A percentile compares a stretch with the other conserved stretches of the same genome.
Conservation (phyloP, 2,797 vertebrate species). For the Sylvia borin region DNA sequence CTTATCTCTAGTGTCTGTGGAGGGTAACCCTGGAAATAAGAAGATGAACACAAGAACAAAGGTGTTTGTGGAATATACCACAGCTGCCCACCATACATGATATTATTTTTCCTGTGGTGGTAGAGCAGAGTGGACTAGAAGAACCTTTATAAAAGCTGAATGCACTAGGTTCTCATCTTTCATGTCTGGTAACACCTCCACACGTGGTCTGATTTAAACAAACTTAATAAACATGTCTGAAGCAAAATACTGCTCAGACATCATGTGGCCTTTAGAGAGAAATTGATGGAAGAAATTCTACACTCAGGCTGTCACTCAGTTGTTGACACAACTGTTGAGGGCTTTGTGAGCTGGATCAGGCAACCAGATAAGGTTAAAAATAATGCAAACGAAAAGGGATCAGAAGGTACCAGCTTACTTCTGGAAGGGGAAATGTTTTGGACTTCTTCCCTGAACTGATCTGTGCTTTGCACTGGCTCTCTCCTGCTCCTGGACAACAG, state of each 20-base stretch:
- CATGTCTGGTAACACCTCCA: not conserved
- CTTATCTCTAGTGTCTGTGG: not conserved
- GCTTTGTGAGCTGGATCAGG: constrained; percentile 18
- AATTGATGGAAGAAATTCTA: constrained; percentile 23
- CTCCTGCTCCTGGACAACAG: not conserved
- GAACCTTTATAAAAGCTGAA: not conserved
- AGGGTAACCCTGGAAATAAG: not conserved
- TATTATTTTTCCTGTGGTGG: not conserved
- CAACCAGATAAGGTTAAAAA: constrained; percentile 47
- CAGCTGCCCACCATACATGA: not conserved
- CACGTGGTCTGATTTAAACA: not conserved
- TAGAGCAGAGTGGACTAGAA: not conserved
- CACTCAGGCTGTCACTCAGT: not conserved
- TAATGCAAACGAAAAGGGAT: not conserved
- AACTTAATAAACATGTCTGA: not conserved
- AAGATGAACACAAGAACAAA: not conserved
- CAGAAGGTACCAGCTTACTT: not conserved
- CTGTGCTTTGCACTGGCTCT: not conserved
- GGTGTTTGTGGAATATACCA: not conserved
- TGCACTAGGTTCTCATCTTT: not conserved
- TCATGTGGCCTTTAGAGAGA: not conserved
- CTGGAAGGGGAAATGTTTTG: not conserved
- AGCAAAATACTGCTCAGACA: not conserved
- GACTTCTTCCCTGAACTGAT: not conserved
- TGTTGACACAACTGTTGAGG: constrained; percentile 42